Percentiles rank a stretch among this genome's conserved stretches.
Evolutionary conservation across 1,140 invertebrate species (phyloP).

Genomic region (Calliopsis andreniformis): DNA sequence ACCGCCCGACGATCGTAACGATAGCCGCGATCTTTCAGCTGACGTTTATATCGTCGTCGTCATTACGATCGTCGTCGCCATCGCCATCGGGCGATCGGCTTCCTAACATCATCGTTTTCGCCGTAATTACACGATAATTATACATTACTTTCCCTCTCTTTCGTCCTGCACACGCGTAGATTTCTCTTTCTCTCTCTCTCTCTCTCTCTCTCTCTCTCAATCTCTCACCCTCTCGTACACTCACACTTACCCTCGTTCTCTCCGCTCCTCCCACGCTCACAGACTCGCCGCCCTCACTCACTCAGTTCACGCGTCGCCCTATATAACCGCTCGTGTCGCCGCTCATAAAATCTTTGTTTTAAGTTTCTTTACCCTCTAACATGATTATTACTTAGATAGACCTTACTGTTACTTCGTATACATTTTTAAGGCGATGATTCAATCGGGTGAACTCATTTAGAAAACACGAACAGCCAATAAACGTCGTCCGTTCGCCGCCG

Average conservation of each 20-base stretch:
- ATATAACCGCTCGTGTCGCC: conserved; percentile 71
- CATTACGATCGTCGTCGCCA: conserved; percentile 66
- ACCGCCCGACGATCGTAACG: conserved; percentile 47
- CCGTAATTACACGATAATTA: conserved; percentile 80
- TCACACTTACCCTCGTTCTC: conserved; percentile 20
- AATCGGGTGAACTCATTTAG: conserved; percentile 81
- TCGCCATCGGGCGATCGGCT: conserved; percentile 29
- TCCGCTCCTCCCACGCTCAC: too few relatives aligned
- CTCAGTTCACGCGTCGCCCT: conserved; percentile 46
- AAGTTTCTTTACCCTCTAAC: conserved; percentile 76
- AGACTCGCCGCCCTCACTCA: conserved; percentile 1
- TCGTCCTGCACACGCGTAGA: conserved; percentile 37
- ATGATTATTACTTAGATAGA: conserved; percentile 82
- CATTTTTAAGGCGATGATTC: conserved; percentile 83
- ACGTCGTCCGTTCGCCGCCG: conserved; percentile 69
- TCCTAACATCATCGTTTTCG: conserved; percentile 67
- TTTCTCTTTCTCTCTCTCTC: conserved; percentile 26
- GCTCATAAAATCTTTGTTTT: conserved; percentile 80
- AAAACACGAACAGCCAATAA: conserved; percentile 79
- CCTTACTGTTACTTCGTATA: conserved; percentile 82
- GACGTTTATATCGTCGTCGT: conserved; percentile 56
- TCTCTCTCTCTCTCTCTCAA: conserved; percentile 26
- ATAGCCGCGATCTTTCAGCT: conserved; percentile 18
- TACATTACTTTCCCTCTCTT: conserved; percentile 67
- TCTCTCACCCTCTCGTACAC: conserved; percentile 35